Conservation (phyloP, 2,888 invertebrate species). For the Agrochola litura region DNA sequence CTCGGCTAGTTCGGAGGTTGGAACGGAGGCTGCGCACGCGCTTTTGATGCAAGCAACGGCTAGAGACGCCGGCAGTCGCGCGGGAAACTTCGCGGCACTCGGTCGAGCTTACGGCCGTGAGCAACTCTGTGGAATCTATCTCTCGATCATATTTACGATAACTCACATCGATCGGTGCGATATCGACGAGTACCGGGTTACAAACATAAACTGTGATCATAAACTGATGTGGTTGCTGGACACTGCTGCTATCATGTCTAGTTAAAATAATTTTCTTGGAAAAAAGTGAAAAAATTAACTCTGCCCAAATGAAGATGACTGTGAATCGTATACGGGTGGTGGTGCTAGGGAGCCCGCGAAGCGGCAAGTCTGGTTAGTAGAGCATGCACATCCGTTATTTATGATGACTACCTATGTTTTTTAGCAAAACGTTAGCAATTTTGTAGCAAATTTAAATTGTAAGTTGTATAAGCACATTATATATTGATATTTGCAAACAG, state of each 20-base stretch:
- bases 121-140: slow-evolving; percentile 68
- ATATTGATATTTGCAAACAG: not conserved
- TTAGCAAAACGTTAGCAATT: not conserved
- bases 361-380: slow-evolving; percentile 94
- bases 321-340: slow-evolving; percentile 95
- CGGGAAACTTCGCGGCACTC: slow-evolving; percentile 83
- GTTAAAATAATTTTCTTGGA: slow-evolving; percentile 74
- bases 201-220: slow-evolving; percentile 72
- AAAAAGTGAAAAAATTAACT: slow-evolving; percentile 75
- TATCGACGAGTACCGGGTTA: slow-evolving; percentile 74
- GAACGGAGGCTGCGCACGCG: slow-evolving; percentile 84
- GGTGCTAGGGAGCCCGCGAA: slow-evolving; percentile 94
- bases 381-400: slow-evolving; percentile 30
- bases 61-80: slow-evolving; percentile 84
- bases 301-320: slow-evolving; percentile 92
- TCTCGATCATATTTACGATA: slow-evolving; percentile 88
- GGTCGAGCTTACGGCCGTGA: slow-evolving; percentile 75
- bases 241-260: slow-evolving; percentile 73
- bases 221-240: slow-evolving; percentile 74
- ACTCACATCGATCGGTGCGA: slow-evolving; percentile 69
- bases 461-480: not conserved
- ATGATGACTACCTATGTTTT: slow-evolving; percentile 19
- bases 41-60: slow-evolving; percentile 76
- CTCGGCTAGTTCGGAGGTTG: slow-evolving; percentile 72
- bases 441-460: not conserved